A percentile compares a stretch with the other conserved stretches of the same genome.
phyloP scores from a whole-genome alignment of 2,888 invertebrate genomes.

The Spilosoma lubricipeda region DNA sequence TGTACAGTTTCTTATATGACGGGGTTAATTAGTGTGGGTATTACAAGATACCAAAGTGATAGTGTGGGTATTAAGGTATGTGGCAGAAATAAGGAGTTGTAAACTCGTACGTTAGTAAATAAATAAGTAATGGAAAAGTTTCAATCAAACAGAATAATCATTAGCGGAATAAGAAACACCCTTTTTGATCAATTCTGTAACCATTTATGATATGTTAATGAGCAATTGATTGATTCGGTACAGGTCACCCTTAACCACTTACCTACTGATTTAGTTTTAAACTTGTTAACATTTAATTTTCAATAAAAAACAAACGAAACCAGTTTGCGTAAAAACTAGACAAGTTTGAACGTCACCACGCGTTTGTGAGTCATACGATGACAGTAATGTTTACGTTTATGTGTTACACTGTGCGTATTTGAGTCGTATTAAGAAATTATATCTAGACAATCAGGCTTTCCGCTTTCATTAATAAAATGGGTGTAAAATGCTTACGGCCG shows the following conservation, averaged over 20 bases:
- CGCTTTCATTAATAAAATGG: constrained; percentile 3
- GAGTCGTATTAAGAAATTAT: not conserved
- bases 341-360: constrained; percentile 8
- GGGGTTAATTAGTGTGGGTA: not conserved
- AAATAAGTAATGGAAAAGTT: not conserved
- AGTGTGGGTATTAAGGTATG: not conserved
- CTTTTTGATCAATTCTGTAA: not conserved
- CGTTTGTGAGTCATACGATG: constrained; percentile 10
- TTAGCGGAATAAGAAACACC: not conserved
- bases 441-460: not conserved
- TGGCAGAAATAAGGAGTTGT: not conserved
- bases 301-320: constrained; percentile 16
- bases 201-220: not conserved
- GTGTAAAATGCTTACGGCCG: not conserved
- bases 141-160: not conserved
- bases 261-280: not conserved
- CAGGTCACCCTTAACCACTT: not conserved
- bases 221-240: not conserved
- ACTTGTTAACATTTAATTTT: not conserved
- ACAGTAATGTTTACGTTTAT: constrained; percentile 7
- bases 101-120: not conserved
- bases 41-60: too few species aligned
- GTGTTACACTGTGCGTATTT: constrained; percentile 2
- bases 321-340: constrained; percentile 11
- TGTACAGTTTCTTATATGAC: too few species aligned